Percentiles rank a stretch among this genome's conserved stretches.
phyloP scores from a whole-genome alignment of 2,113 vertebrate genomes.

The Pampusana beccarii region DNA sequence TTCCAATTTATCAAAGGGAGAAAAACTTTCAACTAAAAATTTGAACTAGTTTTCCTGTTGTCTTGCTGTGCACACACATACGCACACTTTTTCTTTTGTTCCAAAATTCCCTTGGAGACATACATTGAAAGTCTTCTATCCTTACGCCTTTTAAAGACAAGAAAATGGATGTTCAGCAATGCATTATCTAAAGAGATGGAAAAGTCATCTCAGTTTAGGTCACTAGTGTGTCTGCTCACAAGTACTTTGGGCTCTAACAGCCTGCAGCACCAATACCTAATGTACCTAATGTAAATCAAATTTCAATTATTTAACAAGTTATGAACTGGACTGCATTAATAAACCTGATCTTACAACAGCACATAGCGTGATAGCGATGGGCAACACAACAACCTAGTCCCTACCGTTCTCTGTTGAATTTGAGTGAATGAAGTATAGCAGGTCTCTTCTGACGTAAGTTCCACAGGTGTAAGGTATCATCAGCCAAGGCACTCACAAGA shows the following conservation, averaged over 20 bases:
- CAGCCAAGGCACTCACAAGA: conserved; percentile 97
- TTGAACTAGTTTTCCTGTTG: neutral
- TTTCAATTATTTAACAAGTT: neutral
- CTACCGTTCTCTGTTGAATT: conserved; percentile 98
- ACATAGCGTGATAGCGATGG: accelerated
- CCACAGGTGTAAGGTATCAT: conserved; percentile 98
- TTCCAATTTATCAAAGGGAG: accelerated
- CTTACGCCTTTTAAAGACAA: neutral
- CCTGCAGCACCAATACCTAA: neutral
- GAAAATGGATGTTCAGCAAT: neutral
- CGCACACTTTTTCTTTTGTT: neutral
- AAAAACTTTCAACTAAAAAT: neutral
- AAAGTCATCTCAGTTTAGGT: neutral
- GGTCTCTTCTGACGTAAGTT: conserved; percentile 99
- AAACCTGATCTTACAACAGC: neutral
- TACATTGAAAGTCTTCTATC: neutral
- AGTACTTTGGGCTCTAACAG: neutral
- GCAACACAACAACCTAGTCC: neutral
- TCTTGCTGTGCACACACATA: neutral
- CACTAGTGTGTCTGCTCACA: neutral
- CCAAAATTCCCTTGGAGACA: neutral
- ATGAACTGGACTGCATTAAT: neutral
- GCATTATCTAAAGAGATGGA: neutral
- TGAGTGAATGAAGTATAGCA: conserved; percentile 96
- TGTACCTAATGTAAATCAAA: neutral